Conservation (phyloP, 2,797 vertebrate genomes). For the Sandelia bainsii region DNA sequence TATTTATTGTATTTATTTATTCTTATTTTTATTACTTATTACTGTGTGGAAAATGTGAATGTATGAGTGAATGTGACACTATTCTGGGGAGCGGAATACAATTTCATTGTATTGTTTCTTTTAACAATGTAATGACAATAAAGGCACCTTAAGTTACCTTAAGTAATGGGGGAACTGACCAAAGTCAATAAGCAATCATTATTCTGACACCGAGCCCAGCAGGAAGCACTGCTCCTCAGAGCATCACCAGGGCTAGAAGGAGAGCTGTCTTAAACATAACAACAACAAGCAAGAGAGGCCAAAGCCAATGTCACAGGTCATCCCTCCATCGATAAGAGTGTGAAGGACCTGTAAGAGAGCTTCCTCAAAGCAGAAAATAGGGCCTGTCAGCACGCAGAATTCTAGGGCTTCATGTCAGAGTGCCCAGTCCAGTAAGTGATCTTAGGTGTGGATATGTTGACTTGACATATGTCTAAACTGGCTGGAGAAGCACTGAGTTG, state of each 20-base stretch:
- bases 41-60: no score
- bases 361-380: constrained; percentile 66
- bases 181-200: constrained; percentile 86
- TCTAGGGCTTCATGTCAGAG: constrained; percentile 57
- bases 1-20: no score
- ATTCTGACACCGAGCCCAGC: constrained; percentile 81
- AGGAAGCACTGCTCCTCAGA: constrained; percentile 69
- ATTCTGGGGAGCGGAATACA: no score
- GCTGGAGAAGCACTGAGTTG: constrained; percentile 33
- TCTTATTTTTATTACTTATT: no score
- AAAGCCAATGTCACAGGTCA: constrained; percentile 76
- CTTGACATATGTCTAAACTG: constrained; percentile 56
- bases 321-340: constrained; percentile 67
- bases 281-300: constrained; percentile 68
- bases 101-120: no score
- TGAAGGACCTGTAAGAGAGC: constrained; percentile 73
- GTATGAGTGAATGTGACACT: no score
- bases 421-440: constrained; percentile 39
- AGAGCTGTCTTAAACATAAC: constrained; percentile 70
- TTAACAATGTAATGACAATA: no score
- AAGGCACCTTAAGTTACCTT: no score
- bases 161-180: constrained; percentile 76
- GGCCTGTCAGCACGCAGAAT: constrained; percentile 57
- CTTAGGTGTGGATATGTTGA: constrained; percentile 46
- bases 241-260: constrained; percentile 37